Percentiles rank a stretch among this genome's conserved stretches.
These are phyloP conservation scores for Phrynocephalus guinanensis DNA, from an alignment of 2,797 vertebrate species.

Conservation along the genomic window DNA sequence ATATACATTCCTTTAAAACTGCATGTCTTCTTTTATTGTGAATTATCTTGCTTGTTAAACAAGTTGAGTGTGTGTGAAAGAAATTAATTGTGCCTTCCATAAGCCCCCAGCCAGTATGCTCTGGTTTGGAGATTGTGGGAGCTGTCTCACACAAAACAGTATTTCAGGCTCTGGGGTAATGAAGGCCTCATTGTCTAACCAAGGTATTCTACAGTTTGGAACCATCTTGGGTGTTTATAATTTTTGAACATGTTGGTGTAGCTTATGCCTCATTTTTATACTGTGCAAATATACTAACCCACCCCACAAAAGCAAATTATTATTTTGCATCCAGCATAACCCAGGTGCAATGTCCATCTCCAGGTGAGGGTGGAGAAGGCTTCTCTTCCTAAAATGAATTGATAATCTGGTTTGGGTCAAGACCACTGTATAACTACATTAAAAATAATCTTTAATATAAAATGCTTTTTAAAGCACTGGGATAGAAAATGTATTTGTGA, in stretches of 20 bases:
- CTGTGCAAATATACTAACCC: too few relatives aligned
- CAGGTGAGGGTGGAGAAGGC: background rate
- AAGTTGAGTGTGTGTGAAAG: background rate
- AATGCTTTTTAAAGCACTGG: background rate
- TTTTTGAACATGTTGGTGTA: background rate
- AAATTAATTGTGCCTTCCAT: background rate
- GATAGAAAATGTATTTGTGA: background rate
- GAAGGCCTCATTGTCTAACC: too few relatives aligned
- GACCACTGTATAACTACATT: background rate
- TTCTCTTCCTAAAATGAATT: background rate
- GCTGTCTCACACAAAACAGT: too few relatives aligned
- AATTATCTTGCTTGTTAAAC: background rate
- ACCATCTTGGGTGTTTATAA: background rate
- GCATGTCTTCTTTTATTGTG: accelerated
- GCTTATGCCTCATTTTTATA: background rate
- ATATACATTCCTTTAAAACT: background rate
- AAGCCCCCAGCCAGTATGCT: too few relatives aligned
- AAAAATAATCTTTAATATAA: background rate
- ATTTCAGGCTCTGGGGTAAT: too few relatives aligned
- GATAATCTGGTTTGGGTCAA: background rate
- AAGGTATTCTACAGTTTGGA: too few relatives aligned
- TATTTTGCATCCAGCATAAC: background rate
- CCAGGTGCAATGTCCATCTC: background rate
- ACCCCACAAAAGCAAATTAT: too few relatives aligned
- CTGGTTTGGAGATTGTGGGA: too few relatives aligned